These are phyloP conservation scores for Takifugu rubripes DNA, from an alignment of 2,797 vertebrate genomes.

Conservation along the genomic window DNA sequence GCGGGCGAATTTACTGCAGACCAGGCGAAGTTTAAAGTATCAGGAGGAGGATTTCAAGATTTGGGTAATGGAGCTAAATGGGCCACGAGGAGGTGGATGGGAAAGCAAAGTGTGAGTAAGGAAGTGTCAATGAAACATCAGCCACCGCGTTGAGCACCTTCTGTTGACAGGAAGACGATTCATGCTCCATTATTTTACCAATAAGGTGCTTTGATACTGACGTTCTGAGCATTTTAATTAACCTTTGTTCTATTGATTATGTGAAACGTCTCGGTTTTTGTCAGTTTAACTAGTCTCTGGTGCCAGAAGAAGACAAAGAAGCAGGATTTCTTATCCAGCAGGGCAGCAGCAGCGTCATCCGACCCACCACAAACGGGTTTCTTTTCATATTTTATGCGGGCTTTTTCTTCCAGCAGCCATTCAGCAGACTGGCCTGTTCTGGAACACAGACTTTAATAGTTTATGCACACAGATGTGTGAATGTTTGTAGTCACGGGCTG, in stretches of 20 bases:
- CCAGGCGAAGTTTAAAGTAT: no score
- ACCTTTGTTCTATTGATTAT: no score
- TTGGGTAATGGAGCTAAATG: constrained; percentile 3
- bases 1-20: constrained; percentile 18
- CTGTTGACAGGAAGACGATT: no score
- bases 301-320: no score
- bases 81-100: background rate
- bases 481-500: background rate
- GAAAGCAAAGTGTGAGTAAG: background rate
- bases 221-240: no score
- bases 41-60: constrained; percentile 1
- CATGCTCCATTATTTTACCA: no score
- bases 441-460: constrained; percentile 10
- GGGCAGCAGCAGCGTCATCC: constrained; percentile 51
- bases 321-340: constrained; percentile 22
- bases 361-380: constrained; percentile 55
- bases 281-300: no score
- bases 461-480: constrained; percentile 11
- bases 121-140: no score
- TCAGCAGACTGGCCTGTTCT: constrained; percentile 38
- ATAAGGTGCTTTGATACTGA: no score
- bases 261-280: no score
- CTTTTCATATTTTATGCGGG: constrained; percentile 62
- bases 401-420: constrained; percentile 25
- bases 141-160: no score